Evolutionary conservation across 2,113 vertebrate species (phyloP), one percentile per base, ranked within the genome.

Genomic region (Poeciliopsis turrubarensis): DNA sequence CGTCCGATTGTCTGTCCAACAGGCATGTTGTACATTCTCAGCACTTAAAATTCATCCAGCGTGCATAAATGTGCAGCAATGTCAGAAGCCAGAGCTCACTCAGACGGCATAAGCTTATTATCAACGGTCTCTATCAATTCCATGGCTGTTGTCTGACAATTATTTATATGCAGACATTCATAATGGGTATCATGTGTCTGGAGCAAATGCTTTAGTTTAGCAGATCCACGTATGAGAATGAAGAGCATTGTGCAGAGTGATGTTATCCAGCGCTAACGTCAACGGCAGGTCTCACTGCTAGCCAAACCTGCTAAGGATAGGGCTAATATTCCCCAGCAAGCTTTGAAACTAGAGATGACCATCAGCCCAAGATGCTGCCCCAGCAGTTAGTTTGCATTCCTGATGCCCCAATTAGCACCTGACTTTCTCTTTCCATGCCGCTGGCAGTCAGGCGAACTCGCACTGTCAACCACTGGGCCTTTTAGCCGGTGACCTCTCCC

Each of bases 331-430:
- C 83, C 87, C 88, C 87, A 39, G 74, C 39, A 77, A 83, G 85
- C 85, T 84, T 60, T 65, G 93, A 90, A 94, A 94, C 89, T 62
- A 4, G 83, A 94, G 86, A 85, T 73, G 77, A 84, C 75, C 86
- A 82, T 82, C 67, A 74, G 86, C 81, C 87, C 63, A 37, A 87
- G 83, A 82, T 2, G 32, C 37, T 2, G 31, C 73, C 63, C 66
- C 31, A 10, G 57, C 65, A n/a, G 80, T 75, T 75, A 64, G 80
- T 86, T 88, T 78, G 78, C 71, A 19, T 65, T 85, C 87, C 84
- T 75, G 15, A 7, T 54, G 79, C 92, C 83, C 88, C 84, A 92
- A 90, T 93, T 93, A 87, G 94, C 91, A 89, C 80, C 87, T 78
- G 81, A 72, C 74, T 75, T 72, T 63, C 32, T 75, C 77, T 83